These are phyloP conservation scores for Sipha flava DNA, from an alignment of 1,140 invertebrate species.

Conservation along the genomic window DNA sequence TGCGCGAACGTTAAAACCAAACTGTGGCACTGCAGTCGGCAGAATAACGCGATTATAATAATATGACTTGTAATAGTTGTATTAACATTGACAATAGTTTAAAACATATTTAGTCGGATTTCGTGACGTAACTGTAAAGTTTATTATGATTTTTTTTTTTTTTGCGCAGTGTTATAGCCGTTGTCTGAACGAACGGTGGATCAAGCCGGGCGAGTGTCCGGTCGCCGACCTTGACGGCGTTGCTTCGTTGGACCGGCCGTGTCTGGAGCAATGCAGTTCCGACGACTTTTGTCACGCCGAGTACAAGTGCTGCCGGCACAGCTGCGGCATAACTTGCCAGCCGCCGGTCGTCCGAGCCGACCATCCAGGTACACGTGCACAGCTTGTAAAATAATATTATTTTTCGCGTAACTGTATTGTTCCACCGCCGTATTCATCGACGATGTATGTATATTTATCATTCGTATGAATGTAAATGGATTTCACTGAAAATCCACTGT, in stretches of 20 bases:
- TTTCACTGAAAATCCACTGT: no score
- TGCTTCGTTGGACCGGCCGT: conserved; percentile 48
- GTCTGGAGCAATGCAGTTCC: conserved; percentile 51
- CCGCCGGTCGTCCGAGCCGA: conserved; percentile 50
- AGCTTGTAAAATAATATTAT: neutral
- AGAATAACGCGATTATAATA: no score
- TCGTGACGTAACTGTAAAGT: neutral
- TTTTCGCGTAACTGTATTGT: neutral
- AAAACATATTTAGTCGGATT: neutral
- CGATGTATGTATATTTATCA: no score
- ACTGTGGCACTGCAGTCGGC: no score
- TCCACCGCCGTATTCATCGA: no score
- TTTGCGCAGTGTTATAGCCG: conserved; percentile 30
- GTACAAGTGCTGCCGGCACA: conserved; percentile 55
- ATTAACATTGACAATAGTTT: no score
- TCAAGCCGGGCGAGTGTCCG: conserved; percentile 43
- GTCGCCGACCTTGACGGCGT: conserved; percentile 35
- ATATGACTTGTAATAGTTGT: no score
- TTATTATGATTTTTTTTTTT: neutral
- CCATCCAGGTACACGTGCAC: conserved; percentile 37
- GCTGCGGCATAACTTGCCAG: conserved; percentile 56
- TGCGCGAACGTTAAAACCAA: no score
- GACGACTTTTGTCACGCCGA: conserved; percentile 56
- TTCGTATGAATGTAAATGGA: no score
- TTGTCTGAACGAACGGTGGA: conserved; percentile 22